phyloP scores from a whole-genome alignment of 2,888 invertebrate species.

The Stenichneumon culpator region DNA sequence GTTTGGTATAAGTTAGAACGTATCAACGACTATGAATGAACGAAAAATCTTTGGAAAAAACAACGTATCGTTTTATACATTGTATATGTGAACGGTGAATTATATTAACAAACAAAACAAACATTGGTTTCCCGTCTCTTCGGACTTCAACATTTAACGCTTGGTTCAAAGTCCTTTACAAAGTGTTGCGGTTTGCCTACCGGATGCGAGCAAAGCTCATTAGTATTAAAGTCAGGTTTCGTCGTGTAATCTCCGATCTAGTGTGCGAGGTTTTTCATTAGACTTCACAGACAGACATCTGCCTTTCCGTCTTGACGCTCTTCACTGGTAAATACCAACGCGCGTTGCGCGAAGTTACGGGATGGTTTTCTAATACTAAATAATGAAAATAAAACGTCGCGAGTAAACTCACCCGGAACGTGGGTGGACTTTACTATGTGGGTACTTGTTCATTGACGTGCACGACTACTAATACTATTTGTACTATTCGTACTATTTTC shows the following conservation, averaged over 20 bases:
- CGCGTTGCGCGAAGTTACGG: background rate
- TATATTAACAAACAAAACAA: background rate
- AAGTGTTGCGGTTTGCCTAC: background rate
- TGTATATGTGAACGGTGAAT: background rate
- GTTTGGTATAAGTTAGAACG: background rate
- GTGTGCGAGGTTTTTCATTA: constrained; percentile 8
- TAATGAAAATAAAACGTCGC: background rate
- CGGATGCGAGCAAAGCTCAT: constrained; percentile 6
- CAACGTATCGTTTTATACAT: background rate
- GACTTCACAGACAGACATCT: background rate
- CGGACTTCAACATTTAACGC: background rate
- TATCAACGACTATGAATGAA: background rate
- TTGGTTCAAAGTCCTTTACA: background rate
- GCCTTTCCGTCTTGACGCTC: background rate
- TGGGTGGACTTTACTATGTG: no score
- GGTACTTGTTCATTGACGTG: background rate
- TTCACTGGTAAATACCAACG: background rate
- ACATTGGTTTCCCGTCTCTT: background rate
- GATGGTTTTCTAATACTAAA: background rate
- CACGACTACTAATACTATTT: background rate
- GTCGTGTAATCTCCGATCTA: constrained; percentile 22
- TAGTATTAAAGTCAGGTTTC: constrained; percentile 18
- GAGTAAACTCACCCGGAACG: background rate
- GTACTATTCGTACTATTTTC: background rate
- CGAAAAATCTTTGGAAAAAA: background rate